Conservation (phyloP, 2,888 invertebrate genomes). For the Hyposoter dolosus region DNA sequence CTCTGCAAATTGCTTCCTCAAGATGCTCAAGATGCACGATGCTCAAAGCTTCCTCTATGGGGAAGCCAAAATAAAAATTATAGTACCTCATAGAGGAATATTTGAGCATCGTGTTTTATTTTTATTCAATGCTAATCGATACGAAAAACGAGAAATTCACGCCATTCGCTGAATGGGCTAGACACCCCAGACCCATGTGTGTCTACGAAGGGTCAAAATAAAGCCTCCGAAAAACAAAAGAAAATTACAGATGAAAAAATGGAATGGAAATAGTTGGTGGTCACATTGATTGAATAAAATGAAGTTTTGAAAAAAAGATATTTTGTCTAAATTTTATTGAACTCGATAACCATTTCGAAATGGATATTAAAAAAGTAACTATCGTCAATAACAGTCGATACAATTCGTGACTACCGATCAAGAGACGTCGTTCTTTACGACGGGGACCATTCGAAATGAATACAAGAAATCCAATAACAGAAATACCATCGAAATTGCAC, state of each 20-base stretch:
- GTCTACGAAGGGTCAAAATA: too few species aligned
- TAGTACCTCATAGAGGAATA: too few species aligned
- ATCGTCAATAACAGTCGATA: slow-evolving; percentile 3
- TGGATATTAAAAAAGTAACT: slow-evolving; percentile 9
- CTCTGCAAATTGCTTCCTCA: too few species aligned
- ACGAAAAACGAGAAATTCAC: too few species aligned
- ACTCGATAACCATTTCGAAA: neutral
- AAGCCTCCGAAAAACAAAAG: too few species aligned
- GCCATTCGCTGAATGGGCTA: too few species aligned
- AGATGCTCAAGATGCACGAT: too few species aligned
- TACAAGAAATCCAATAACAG: slow-evolving; percentile 38
- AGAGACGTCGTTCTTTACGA: slow-evolving; percentile 2
- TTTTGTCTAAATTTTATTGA: neutral
- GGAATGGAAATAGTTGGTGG: neutral
- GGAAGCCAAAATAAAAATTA: too few species aligned
- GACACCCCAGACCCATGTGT: too few species aligned
- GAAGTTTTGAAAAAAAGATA: neutral
- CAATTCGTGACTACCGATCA: neutral
- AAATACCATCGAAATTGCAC: slow-evolving; percentile 36
- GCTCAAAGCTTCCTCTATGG: too few species aligned
- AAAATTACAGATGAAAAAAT: neutral
- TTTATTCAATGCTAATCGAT: too few species aligned
- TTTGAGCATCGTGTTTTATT: too few species aligned
- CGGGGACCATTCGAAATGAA: slow-evolving; percentile 12
- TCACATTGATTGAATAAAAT: neutral